Conservation (phyloP, 2,797 vertebrate genomes). For the Petrocephalus schoutedeni region DNA sequence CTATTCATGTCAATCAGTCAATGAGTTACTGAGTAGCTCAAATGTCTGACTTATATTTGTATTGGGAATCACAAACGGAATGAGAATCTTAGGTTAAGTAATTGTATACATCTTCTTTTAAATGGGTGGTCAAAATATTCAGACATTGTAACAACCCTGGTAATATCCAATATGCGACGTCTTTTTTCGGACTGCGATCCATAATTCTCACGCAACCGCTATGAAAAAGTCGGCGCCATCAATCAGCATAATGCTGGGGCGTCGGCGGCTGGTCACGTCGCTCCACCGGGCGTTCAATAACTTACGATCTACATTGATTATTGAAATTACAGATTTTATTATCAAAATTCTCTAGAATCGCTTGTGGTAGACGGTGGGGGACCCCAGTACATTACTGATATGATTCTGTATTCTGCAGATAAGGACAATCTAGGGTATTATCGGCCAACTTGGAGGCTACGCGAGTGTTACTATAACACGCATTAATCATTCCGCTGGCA, state of each 20-base stretch:
- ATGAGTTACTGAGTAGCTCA: not conserved
- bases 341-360: not conserved
- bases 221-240: not conserved
- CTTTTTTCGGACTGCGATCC: not conserved
- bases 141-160: not conserved
- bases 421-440: not conserved
- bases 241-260: not conserved
- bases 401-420: not conserved
- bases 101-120: not conserved
- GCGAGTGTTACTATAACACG: not conserved
- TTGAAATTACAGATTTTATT: not conserved
- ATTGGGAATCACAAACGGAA: not conserved
- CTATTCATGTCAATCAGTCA: not conserved
- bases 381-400: not conserved
- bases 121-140: not conserved
- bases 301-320: not conserved
- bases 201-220: not conserved
- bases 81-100: not conserved
- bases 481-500: not conserved
- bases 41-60: not conserved
- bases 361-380: not conserved
- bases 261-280: not conserved
- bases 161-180: not conserved
- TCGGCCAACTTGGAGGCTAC: not conserved
- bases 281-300: not conserved